These are phyloP conservation scores for Pelobates cultripes DNA, from an alignment of 2,797 vertebrate genomes.

Conservation along the genomic window DNA sequence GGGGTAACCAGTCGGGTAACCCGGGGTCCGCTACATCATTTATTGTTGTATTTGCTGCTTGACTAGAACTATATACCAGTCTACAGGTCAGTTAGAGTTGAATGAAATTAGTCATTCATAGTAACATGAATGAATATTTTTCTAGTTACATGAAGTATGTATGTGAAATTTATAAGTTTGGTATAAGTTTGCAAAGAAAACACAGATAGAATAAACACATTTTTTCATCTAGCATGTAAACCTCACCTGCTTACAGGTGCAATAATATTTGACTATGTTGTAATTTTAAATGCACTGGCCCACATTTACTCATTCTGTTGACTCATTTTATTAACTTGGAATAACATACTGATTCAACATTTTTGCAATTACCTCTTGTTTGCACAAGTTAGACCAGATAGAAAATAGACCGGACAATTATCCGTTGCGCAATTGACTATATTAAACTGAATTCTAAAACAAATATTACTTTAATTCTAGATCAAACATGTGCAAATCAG, in stretches of 20 bases:
- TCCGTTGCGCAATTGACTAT: neutral
- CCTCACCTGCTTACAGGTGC: neutral
- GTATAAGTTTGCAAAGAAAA: no score
- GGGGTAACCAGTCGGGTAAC: no score
- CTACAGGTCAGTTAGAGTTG: no score
- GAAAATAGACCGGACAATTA: conserved; percentile 6
- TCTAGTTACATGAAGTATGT: no score
- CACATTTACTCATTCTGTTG: neutral
- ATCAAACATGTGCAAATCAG: conserved; percentile 8
- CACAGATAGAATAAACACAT: no score
- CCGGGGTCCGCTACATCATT: no score
- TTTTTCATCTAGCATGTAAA: neutral
- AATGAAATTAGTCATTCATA: no score
- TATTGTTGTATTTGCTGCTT: no score
- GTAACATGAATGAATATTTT: no score
- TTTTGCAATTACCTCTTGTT: conserved; percentile 29
- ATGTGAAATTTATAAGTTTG: no score
- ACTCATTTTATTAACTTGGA: conserved; percentile 3
- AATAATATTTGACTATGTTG: neutral
- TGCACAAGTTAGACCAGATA: conserved; percentile 12
- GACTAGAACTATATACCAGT: no score
- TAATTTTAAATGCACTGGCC: neutral
- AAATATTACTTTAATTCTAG: conserved; percentile 16
- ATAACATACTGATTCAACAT: conserved; percentile 7
- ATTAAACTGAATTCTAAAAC: conserved; percentile 5